These are phyloP conservation scores for Alsophila aescularia DNA, from an alignment of 2,888 invertebrate species.

Conservation along the genomic window DNA sequence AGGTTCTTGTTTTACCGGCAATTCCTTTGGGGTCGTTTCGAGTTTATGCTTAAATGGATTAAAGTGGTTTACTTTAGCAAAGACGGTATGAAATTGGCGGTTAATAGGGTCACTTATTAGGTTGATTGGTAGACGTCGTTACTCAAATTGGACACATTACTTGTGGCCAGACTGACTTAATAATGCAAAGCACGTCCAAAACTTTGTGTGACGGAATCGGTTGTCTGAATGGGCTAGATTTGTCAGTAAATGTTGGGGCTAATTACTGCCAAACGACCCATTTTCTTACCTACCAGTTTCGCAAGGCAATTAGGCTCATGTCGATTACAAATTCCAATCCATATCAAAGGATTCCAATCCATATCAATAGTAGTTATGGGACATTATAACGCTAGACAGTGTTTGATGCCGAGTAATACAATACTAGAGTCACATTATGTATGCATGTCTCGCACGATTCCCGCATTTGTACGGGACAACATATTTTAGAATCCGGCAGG, in stretches of 20 bases:
- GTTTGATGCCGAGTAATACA: constrained; percentile 7
- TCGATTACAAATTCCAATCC: background rate
- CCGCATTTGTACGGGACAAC: constrained; percentile 13
- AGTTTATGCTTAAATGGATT: constrained; percentile 76
- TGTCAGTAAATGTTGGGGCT: background rate
- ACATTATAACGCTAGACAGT: constrained; percentile 1
- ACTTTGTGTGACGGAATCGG: constrained; percentile 1
- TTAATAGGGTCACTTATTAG: constrained; percentile 66
- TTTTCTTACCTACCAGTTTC: background rate
- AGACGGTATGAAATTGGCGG: constrained; percentile 59
- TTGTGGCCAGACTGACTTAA: constrained; percentile 8
- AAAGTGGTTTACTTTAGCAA: constrained; percentile 69
- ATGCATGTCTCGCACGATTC: constrained; percentile 11
- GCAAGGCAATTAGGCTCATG: background rate
- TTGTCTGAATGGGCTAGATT: constrained; percentile 6
- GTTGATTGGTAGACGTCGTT: constrained; percentile 59
- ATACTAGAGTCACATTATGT: constrained; percentile 10
- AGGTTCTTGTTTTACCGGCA: constrained; percentile 51
- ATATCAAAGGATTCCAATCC: background rate
- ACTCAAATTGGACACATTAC: constrained; percentile 31
- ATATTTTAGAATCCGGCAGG: constrained; percentile 17
- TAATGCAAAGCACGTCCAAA: constrained; percentile 14
- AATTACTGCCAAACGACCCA: constrained; percentile 2
- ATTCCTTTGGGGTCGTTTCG: constrained; percentile 64
- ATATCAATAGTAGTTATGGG: constrained; percentile 1